Percentiles rank a stretch among this genome's conserved stretches.
These are phyloP conservation scores for Gouania willdenowi DNA, from an alignment of 2,797 vertebrate species.

Conservation along the genomic window DNA sequence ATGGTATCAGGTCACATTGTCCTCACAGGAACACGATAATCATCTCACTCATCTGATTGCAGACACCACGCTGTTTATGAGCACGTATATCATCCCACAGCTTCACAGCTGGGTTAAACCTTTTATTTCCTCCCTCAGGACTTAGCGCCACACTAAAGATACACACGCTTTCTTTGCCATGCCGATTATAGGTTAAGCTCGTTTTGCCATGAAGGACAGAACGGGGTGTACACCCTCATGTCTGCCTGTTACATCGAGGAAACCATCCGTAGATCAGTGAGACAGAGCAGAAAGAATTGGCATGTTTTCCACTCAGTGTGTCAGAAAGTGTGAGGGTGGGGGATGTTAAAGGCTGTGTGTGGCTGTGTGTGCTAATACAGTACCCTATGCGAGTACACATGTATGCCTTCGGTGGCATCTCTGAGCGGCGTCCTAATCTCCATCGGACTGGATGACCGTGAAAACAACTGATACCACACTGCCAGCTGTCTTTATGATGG, in stretches of 20 bases:
- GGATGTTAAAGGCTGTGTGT: conserved; percentile 16
- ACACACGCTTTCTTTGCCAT: conserved; percentile 9
- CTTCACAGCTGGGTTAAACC: not conserved
- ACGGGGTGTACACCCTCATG: not conserved
- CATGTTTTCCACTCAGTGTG: conserved; percentile 16
- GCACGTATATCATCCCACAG: not conserved
- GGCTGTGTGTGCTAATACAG: conserved; percentile 5
- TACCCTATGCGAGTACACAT: conserved; percentile 12
- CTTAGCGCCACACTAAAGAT: conserved; percentile 3
- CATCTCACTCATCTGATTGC: conserved; percentile 20
- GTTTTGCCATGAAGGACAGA: conserved; percentile 28
- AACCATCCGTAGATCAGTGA: conserved; percentile 12
- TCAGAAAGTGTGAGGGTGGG: conserved; percentile 34
- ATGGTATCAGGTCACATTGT: conserved; percentile 34
- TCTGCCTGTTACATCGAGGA: conserved; percentile 17
- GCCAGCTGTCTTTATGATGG: conserved; percentile 63
- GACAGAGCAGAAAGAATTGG: not conserved
- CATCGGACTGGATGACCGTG: conserved; percentile 54
- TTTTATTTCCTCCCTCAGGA: not conserved
- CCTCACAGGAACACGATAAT: conserved; percentile 16
- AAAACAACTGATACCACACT: conserved; percentile 57
- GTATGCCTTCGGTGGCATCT: conserved; percentile 38
- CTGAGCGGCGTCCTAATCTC: conserved; percentile 53
- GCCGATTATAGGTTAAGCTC: conserved; percentile 38
- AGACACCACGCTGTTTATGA: conserved; percentile 9